These are phyloP conservation scores for Saccopteryx leptura DNA, from an alignment of 2,113 vertebrate species.

Conservation along the genomic window DNA sequence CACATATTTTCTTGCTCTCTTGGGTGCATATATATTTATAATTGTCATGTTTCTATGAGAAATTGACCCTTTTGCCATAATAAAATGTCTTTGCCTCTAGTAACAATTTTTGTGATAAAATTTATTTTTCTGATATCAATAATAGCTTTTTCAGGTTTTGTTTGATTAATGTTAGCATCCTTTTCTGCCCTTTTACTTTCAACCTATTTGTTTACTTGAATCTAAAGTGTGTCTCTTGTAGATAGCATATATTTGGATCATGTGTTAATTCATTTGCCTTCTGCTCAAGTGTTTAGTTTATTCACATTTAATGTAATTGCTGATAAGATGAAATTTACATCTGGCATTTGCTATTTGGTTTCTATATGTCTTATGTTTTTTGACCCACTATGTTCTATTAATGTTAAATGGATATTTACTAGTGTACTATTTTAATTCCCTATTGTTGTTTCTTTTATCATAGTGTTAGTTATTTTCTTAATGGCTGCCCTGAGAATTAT, in stretches of 20 bases:
- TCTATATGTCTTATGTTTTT: not conserved
- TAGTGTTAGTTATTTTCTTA: constrained; percentile 38
- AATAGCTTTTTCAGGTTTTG: not conserved
- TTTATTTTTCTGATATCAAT: not conserved
- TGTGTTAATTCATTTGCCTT: not conserved
- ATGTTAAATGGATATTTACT: not conserved
- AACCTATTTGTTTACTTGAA: constrained; percentile 12
- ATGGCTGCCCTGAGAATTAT: not conserved
- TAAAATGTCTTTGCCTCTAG: constrained; percentile 31
- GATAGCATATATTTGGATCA: not conserved
- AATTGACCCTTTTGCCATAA: not conserved
- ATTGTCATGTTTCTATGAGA: not conserved
- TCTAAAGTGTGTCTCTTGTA: not conserved
- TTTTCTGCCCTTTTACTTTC: constrained; percentile 15
- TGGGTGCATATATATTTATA: not conserved
- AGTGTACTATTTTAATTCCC: not conserved
- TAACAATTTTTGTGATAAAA: not conserved
- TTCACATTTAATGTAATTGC: constrained; percentile 27
- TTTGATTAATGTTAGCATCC: not conserved
- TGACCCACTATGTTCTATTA: not conserved
- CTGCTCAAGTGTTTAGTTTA: constrained; percentile 12
- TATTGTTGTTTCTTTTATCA: constrained; percentile 1
- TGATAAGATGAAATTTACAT: not conserved
- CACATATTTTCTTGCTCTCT: not conserved
- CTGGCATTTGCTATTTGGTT: constrained; percentile 6